phyloP scores from a whole-genome alignment of 2,113 vertebrate species.

The Proteles cristata region DNA sequence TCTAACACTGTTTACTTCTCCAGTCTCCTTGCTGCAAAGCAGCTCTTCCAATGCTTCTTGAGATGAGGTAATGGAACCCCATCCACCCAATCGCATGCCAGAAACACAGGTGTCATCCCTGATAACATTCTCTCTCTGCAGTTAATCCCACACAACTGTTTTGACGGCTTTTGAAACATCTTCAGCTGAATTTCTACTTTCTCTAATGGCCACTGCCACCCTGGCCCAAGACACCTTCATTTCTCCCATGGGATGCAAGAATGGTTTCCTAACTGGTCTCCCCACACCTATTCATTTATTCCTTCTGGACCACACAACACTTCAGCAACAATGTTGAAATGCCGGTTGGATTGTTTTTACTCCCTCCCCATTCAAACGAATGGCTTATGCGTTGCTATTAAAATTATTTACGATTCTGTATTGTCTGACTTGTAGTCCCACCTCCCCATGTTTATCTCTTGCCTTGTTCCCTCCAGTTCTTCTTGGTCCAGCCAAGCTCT shows the following conservation, averaged over 20 bases:
- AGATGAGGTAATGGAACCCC: not conserved
- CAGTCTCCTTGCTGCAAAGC: not conserved
- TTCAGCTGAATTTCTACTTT: not conserved
- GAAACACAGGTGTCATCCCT: not conserved
- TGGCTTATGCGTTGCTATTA: not conserved
- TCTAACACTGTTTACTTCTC: not conserved
- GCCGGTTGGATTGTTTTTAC: not conserved
- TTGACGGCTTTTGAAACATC: not conserved
- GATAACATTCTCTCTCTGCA: not conserved
- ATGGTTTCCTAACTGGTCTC: not conserved
- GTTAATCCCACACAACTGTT: not conserved
- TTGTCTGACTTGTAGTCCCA: not conserved
- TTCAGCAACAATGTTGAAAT: not conserved
- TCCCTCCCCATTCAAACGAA: not conserved
- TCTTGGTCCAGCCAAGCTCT: too few species aligned
- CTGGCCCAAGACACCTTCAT: not conserved
- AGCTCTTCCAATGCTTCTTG: not conserved
- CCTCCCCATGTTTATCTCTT: too few species aligned
- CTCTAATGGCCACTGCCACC: not conserved
- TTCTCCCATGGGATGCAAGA: not conserved
- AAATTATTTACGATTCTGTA: not conserved
- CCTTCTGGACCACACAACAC: not conserved
- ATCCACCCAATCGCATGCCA: not conserved
- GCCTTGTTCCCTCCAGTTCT: not conserved
- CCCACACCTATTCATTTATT: not conserved